phyloP scores from a whole-genome alignment of 2,797 vertebrate genomes.

The Chrosomus eos region DNA sequence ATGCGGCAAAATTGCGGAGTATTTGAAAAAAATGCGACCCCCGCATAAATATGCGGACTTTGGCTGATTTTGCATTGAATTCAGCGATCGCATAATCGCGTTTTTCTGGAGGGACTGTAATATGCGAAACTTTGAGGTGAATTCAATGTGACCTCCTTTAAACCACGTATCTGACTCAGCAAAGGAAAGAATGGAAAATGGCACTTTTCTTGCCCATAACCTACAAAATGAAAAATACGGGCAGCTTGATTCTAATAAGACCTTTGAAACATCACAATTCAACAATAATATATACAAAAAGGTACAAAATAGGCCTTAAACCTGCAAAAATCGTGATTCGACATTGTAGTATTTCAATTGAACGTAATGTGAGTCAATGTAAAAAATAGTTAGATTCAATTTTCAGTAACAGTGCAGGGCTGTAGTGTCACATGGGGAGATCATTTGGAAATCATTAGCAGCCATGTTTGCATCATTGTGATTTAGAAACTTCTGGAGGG shows the following conservation, averaged over 20 bases:
- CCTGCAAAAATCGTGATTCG: too few species aligned
- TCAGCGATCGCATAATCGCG: too few species aligned
- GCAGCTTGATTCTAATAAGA: neutral
- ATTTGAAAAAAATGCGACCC: too few species aligned
- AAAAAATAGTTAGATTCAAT: neutral
- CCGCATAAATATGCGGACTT: too few species aligned
- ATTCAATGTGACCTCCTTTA: neutral
- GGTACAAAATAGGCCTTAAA: too few species aligned
- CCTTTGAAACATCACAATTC: neutral
- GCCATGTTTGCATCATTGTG: slow-evolving; percentile 33
- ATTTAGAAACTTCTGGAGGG: slow-evolving; percentile 61
- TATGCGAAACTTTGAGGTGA: slow-evolving; percentile 10
- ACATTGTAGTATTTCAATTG: neutral
- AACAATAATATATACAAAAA: neutral
- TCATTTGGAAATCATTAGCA: slow-evolving; percentile 59
- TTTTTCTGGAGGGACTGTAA: too few species aligned
- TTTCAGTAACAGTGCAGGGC: neutral
- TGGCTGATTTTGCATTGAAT: too few species aligned
- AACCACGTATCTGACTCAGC: neutral
- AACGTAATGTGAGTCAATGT: neutral
- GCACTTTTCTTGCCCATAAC: neutral
- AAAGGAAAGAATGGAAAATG: neutral
- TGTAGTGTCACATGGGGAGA: neutral
- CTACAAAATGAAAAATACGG: neutral
- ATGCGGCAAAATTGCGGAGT: too few species aligned